These are phyloP conservation scores for Caenorhabditis virilis DNA, from an alignment of 2,888 invertebrate genomes.

Conservation along the genomic window DNA sequence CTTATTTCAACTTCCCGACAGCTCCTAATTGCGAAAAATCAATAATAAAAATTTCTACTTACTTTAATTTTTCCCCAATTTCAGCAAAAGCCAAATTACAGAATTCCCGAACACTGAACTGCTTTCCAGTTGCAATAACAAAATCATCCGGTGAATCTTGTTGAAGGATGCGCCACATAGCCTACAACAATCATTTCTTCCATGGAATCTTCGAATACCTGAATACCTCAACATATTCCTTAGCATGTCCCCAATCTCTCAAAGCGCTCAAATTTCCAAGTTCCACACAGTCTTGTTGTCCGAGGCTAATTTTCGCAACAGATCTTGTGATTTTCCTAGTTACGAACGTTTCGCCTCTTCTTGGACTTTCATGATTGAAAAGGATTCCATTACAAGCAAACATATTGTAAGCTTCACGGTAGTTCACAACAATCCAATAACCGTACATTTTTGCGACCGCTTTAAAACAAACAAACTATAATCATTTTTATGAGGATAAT, in stretches of 20 bases:
- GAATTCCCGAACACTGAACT: slow-evolving; percentile 93
- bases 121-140: slow-evolving; percentile 93
- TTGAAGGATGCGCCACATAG: slow-evolving; percentile 99
- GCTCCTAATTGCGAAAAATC: too few relatives aligned
- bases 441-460: slow-evolving; percentile 94
- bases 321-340: slow-evolving; percentile 95
- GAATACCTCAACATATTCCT: slow-evolving; percentile 70
- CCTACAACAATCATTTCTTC: slow-evolving; percentile 73
- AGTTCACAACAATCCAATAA: slow-evolving; percentile 94
- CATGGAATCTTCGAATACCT: not conserved
- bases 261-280: slow-evolving; percentile 92
- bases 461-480: slow-evolving; percentile 69
- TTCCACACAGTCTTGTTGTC: slow-evolving; percentile 80
- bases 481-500: too few relatives aligned
- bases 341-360: slow-evolving; percentile 93
- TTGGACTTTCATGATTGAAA: slow-evolving; percentile 94
- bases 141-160: slow-evolving; percentile 88
- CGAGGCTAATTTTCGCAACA: slow-evolving; percentile 91
- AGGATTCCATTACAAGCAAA: slow-evolving; percentile 93
- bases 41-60: slow-evolving; percentile 53
- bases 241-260: slow-evolving; percentile 87
- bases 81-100: slow-evolving; percentile 87
- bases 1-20: too few relatives aligned
- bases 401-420: slow-evolving; percentile 91
- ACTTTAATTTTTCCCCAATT: slow-evolving; percentile 79